phyloP scores from a whole-genome alignment of 2,113 vertebrate genomes.

The Spilogale gracilis region DNA sequence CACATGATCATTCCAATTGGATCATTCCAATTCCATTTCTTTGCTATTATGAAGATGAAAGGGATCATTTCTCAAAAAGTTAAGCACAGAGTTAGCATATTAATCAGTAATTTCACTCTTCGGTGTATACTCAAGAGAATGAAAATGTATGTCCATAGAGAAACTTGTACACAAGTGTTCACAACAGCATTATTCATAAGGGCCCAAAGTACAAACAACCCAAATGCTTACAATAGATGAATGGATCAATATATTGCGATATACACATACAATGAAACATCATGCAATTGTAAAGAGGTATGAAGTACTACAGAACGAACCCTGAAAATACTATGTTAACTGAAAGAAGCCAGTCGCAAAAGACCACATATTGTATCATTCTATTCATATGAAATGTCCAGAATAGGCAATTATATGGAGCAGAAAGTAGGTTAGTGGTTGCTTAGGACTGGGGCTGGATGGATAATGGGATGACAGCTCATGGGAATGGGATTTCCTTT shows the following conservation, averaged over 20 bases:
- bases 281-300: not conserved
- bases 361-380: not conserved
- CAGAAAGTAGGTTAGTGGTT: not conserved
- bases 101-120: not conserved
- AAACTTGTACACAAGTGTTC: fast-evolving
- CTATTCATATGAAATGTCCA: not conserved
- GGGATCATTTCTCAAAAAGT: not conserved
- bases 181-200: not conserved
- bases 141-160: not conserved
- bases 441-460: not conserved
- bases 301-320: not conserved
- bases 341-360: not conserved
- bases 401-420: not conserved
- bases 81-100: fast-evolving
- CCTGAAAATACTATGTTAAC: fast-evolving
- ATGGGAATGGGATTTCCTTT: not conserved
- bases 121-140: not conserved
- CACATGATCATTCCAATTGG: too few relatives aligned
- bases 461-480: too few relatives aligned
- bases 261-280: fast-evolving
- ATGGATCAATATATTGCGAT: not conserved
- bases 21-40: not conserved
- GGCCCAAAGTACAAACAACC: not conserved
- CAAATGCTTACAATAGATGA: fast-evolving
- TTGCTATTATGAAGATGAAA: not conserved